Evolutionary conservation across 92 coral and sea anemone genomes (phyloP).

Genomic region (Heliopora coerulea): DNA sequence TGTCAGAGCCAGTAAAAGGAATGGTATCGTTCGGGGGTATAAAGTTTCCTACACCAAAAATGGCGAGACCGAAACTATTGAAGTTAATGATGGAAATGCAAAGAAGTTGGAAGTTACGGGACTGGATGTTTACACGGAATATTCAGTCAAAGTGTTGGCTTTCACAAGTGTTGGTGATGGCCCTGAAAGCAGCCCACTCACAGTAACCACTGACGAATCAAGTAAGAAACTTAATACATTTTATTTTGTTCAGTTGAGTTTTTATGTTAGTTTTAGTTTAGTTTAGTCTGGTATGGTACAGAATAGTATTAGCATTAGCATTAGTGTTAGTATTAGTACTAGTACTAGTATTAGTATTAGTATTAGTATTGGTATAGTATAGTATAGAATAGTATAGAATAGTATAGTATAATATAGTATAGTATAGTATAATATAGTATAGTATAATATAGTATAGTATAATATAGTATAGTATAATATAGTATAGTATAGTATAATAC

Average conservation of each 20-base stretch:
- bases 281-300: too few species aligned
- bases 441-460: background rate
- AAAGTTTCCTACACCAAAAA: constrained; percentile 37
- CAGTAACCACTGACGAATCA: constrained; percentile 17
- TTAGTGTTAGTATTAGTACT: too few species aligned
- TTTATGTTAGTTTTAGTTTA: too few species aligned
- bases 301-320: too few species aligned
- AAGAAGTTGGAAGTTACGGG: constrained; percentile 47
- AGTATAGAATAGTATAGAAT: too few species aligned
- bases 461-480: background rate
- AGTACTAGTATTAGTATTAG: too few species aligned
- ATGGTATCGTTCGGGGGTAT: constrained; percentile 69
- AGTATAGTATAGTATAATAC: too few species aligned
- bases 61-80: constrained; percentile 15
- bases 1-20: constrained; percentile 57
- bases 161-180: constrained; percentile 75
- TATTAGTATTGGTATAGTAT: too few species aligned
- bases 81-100: constrained; percentile 17
- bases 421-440: background rate
- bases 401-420: too few species aligned
- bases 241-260: too few species aligned
- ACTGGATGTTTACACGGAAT: constrained; percentile 45
- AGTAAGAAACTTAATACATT: constrained; percentile 11
- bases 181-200: background rate
- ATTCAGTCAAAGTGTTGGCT: constrained; percentile 54